Evolutionary conservation across 2,888 invertebrate species (phyloP).

Genomic region (Apodemia duryi): DNA sequence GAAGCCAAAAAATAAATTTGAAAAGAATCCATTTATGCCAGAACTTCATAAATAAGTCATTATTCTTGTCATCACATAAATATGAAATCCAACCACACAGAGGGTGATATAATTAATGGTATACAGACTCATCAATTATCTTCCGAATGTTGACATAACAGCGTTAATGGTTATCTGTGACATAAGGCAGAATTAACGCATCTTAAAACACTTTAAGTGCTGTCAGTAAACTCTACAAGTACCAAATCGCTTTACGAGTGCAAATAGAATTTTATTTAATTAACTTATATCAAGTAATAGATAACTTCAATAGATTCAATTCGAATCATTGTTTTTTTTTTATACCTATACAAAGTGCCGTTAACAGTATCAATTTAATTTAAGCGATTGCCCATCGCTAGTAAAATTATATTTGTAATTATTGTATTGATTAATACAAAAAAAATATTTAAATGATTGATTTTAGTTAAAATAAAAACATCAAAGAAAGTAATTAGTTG

Average conservation of each 20-base stretch:
- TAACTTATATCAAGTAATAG: too few species aligned
- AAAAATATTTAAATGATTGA: too few species aligned
- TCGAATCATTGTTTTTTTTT: too few species aligned
- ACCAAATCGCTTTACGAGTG: neutral
- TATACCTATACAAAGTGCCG: too few species aligned
- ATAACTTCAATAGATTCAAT: too few species aligned
- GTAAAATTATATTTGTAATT: too few species aligned
- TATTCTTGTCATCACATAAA: constrained; percentile 18
- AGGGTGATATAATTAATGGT: constrained; percentile 27
- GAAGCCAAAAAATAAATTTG: neutral
- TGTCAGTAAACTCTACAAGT: neutral
- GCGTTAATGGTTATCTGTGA: constrained; percentile 44
- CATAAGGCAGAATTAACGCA: constrained; percentile 12
- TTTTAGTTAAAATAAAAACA: too few species aligned
- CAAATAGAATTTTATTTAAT: neutral
- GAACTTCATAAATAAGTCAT: constrained; percentile 6
- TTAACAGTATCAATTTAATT: too few species aligned
- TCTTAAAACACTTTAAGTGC: constrained; percentile 12
- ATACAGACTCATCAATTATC: constrained; percentile 36
- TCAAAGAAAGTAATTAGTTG: too few species aligned
- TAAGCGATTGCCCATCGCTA: too few species aligned
- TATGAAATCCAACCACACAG: constrained; percentile 25
- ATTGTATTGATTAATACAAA: too few species aligned
- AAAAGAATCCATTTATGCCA: neutral
- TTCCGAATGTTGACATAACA: constrained; percentile 38